Base-by-base conservation (phyloP, 64 coral and sea anemone species). In the Montipora cactus region DNA sequence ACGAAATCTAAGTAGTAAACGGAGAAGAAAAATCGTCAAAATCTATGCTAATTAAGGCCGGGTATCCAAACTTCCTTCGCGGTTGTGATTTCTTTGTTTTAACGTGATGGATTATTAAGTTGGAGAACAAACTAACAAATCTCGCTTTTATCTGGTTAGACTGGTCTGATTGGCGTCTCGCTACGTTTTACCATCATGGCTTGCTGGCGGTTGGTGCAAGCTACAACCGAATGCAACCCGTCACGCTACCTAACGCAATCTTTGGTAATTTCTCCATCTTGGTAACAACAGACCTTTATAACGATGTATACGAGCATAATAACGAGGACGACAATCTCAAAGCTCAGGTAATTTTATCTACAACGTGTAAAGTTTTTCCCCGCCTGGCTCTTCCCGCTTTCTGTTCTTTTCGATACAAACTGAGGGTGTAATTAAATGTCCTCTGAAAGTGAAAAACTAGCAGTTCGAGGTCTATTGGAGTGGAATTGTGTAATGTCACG, bases 191-290 rank as follows among this genome's bases (percentile, higher is more conserved):
- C 15, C 95, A 77, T 58, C 80, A 57, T 14, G 95, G 95, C 10
- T 46, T 89, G 49, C 21, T 96, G 75, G 50, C 95, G 83, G 77
- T 88, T 57, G 78, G 47, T n/a, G 89, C 79, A 28, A 77, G 57
- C n/a, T 96, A 96, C 52, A 93, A 79, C 18, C 19, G 83, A 50
- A 53, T 59, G 61, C 55, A 84, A 62, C 67, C 91, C 8, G 87
- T 96, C 12, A 93, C 67, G 47, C 10, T 96, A 5, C 95, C 95
- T 19, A 59, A 86, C 59, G 81, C 87, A 74, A 91, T 93, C 84
- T 94, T 81, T 80, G 95, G 95, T 49, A 93, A 96, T 73, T 96
- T 96, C 44, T 71, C 83, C 68, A 76, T 96, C 50, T 21, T 90
- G 49, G 81, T 94, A 20, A n/a, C 76, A 70, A 97, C 95, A 19